Percentiles rank a stretch among this genome's conserved stretches.
These are phyloP conservation scores for fruit fly (Drosophila melanogaster) DNA, from an alignment of 1,140 invertebrate species.

Conservation along the genomic window DNA sequence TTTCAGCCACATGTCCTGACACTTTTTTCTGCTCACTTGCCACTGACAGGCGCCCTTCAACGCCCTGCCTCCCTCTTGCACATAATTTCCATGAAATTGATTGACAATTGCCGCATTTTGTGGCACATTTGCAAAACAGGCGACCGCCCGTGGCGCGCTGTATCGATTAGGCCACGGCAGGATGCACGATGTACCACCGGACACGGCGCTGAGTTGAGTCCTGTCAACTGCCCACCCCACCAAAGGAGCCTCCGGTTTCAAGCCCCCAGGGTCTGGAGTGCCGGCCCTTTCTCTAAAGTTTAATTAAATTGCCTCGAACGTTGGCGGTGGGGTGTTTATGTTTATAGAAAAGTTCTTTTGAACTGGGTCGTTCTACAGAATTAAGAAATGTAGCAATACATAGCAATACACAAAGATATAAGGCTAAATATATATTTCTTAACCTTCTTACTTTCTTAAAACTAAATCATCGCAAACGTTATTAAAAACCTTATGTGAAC, in stretches of 20 bases:
- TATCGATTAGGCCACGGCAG: constrained; percentile 74
- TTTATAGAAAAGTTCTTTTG: background rate
- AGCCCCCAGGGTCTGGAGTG: constrained; percentile 1
- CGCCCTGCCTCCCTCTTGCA: constrained; percentile 33
- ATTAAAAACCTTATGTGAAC: no score
- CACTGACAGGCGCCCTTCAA: constrained; percentile 65
- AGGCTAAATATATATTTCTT: no score
- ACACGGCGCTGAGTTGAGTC: constrained; percentile 45
- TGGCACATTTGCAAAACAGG: constrained; percentile 74
- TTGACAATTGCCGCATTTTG: constrained; percentile 82
- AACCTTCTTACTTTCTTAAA: no score
- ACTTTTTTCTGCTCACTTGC: constrained; percentile 59
- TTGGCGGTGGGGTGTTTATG: background rate
- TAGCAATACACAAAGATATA: no score
- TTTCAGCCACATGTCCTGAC: constrained; percentile 48
- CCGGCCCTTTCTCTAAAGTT: constrained; percentile 26
- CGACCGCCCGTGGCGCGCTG: constrained; percentile 55
- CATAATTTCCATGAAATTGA: constrained; percentile 81
- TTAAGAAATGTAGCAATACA: no score
- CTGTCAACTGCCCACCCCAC: constrained; percentile 14
- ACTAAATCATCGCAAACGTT: no score
- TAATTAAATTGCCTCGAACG: constrained; percentile 52
- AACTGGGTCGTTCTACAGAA: background rate
- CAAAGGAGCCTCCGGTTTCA: background rate
- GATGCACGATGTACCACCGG: constrained; percentile 30